Evolutionary conservation across 1,140 invertebrate species (phyloP), one percentile per base, ranked within the genome.

Genomic region (Drosophila elegans): DNA sequence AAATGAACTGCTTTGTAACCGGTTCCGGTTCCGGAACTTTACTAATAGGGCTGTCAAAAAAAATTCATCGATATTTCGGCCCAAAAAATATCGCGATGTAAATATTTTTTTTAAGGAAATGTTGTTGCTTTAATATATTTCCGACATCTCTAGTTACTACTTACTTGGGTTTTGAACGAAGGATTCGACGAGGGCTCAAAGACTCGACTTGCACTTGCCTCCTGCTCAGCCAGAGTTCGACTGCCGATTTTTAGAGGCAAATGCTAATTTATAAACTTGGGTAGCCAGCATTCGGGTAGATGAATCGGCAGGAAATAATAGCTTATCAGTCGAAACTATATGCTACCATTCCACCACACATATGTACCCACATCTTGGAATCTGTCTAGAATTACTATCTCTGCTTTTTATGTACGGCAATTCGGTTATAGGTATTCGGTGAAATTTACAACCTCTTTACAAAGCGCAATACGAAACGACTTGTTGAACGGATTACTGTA

Each of bases 291-390:
- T 34, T 64, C n/a, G 25, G 45, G 16, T 27, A 48, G 72, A 80
- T 84, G 81, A 84, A 61, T 67, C n/a, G 61, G 39, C 81, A 67
- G 25, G 74, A 59, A 54, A 54, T 38, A 11, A 2, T 11, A 41
- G 48, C 80, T 83, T 83, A 82, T 82, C 80, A 75, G 53, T 49
- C 41, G 21, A 57, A 72, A 57, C 68, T 72, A 72, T 72, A 53
- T 71, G 53, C 13, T 27, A 56, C 44, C 55, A 49, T 25, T 39
- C 9, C 7, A 12, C 16, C 16, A 16, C 38, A 34, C 59, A 32
- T 45, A 68, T 52, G 51, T 67, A 44, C 29, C 9, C n/a, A 51
- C 60, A 32, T 66, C 45, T 68, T 41, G n/a, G 13, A 29, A 66
- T 66, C 49, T 44, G 38, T 38, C 32, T 51, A 34, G 27, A 34